Evolutionary conservation across 30 jellyfish, hydroid and myxozoan genomes (phyloP).

Genomic region (Chrysaora quinquecirrha): DNA sequence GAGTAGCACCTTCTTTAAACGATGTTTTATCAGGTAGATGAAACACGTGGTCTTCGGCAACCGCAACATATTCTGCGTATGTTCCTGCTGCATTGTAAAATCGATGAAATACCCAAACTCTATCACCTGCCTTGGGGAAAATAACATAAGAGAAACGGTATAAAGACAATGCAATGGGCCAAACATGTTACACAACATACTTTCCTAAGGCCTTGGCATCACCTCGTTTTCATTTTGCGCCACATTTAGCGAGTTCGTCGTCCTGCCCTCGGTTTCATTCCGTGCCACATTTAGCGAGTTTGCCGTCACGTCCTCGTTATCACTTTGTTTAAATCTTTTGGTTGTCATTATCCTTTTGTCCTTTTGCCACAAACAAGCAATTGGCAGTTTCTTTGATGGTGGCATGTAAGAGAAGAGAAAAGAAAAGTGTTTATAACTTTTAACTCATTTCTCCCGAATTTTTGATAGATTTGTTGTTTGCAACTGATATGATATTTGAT

Average conservation of each 20-base stretch:
- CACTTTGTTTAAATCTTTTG: neutral
- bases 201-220: too few relatives aligned
- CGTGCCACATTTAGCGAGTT: conserved; percentile 10
- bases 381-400: too few relatives aligned
- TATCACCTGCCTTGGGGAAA: conserved; percentile 67
- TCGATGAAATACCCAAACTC: conserved; percentile 63
- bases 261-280: conserved; percentile 7
- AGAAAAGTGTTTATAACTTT: neutral
- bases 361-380: neutral
- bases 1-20: conserved; percentile 67
- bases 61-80: conserved; percentile 58
- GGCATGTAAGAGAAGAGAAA: neutral
- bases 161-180: too few relatives aligned
- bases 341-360: neutral
- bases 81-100: conserved; percentile 50
- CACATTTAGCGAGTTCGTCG: conserved; percentile 11
- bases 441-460: neutral
- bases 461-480: neutral
- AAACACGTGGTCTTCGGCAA: conserved; percentile 13
- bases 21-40: conserved; percentile 51
- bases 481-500: too few relatives aligned
- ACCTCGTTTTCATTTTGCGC: too few relatives aligned
- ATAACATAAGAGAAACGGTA: too few relatives aligned
- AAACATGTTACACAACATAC: too few relatives aligned
- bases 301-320: neutral